Percentiles rank a stretch among this genome's conserved stretches.
Conservation (phyloP, 1,140 invertebrate genomes). For the Atta cephalotes region DNA sequence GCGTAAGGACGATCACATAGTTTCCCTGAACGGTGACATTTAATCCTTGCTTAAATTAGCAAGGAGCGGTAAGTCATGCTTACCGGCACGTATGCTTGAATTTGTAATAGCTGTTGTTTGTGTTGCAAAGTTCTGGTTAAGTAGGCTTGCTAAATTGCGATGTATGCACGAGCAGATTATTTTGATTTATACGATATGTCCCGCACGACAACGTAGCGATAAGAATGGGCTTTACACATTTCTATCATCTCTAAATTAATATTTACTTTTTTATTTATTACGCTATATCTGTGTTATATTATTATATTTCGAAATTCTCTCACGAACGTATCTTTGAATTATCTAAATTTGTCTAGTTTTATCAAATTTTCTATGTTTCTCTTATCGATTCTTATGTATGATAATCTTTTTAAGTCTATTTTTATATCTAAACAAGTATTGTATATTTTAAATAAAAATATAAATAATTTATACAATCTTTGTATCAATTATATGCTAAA, state of each 20-base stretch:
- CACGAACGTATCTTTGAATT: not conserved
- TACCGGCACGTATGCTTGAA: slow-evolving; percentile 35
- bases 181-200: slow-evolving; percentile 14
- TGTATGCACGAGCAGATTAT: slow-evolving; percentile 31
- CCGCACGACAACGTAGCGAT: slow-evolving; percentile 31
- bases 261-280: not conserved
- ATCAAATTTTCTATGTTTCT: slow-evolving; percentile 6
- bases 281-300: not conserved
- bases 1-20: slow-evolving; percentile 20
- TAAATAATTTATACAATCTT: not conserved
- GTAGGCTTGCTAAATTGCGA: slow-evolving; percentile 24
- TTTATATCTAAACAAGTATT: slow-evolving; percentile 27
- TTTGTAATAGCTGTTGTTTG: slow-evolving; percentile 34
- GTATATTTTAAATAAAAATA: slow-evolving; percentile 12
- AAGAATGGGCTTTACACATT: slow-evolving; percentile 14
- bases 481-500: not conserved
- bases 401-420: not conserved
- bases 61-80: slow-evolving; percentile 49
- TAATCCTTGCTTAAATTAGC: slow-evolving; percentile 52
- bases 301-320: not conserved
- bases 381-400: not conserved
- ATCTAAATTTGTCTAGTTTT: not conserved
- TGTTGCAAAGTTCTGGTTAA: slow-evolving; percentile 15
- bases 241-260: not conserved
- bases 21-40: slow-evolving; percentile 42